Evolutionary conservation across 2,888 invertebrate species (phyloP), one percentile per base, ranked within the genome.

Genomic region (Rhingia rostrata): DNA sequence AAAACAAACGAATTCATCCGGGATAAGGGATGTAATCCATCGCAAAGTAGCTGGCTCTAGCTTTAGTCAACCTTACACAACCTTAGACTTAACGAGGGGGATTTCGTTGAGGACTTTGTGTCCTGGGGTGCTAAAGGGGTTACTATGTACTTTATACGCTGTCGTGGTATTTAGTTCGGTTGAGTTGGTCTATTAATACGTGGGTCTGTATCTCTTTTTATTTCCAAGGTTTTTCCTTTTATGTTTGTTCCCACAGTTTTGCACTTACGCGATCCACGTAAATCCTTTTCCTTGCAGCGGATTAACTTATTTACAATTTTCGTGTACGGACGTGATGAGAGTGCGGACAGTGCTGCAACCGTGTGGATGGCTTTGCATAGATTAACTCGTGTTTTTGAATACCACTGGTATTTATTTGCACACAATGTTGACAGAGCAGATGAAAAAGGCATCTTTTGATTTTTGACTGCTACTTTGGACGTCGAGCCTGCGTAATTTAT

Each of bases 1-100:
- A 83, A 83, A 83, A 83, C 83, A 83, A 83, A 73, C 79, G 67
- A 83, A 74, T 69, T 83, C 79, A 83, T 73, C 83, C 83, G 67
- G 83, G 73, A 83, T 83, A 83, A 83, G 41, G 67, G 79, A 73
- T 83, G 83, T 83, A 73, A 83, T 78, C 83, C 79, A 53, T 69
- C 61, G 67, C 53, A 67, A 83, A 83, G 83, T 69, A 79, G 69
- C 69, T 60, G 43, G 54, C 43, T 82, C 63, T 47, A 41, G 7
- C 9, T 37, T 35, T 7, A 37, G 56, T 41, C 39, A 69, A 74
- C 66, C 73, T 67, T 37, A 69, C 73, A 78, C 60, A 77, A 67
- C 72, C 83, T 61, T 56, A 41, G 61, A 41, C 64, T 75, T 66
- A 79, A 60, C 69, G 56, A 49, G 58, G 51, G 66, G 45, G 60